Percentiles rank a stretch among this genome's conserved stretches.
phyloP scores from a whole-genome alignment of 2,797 vertebrate genomes.

The Tamandua tetradactyla region DNA sequence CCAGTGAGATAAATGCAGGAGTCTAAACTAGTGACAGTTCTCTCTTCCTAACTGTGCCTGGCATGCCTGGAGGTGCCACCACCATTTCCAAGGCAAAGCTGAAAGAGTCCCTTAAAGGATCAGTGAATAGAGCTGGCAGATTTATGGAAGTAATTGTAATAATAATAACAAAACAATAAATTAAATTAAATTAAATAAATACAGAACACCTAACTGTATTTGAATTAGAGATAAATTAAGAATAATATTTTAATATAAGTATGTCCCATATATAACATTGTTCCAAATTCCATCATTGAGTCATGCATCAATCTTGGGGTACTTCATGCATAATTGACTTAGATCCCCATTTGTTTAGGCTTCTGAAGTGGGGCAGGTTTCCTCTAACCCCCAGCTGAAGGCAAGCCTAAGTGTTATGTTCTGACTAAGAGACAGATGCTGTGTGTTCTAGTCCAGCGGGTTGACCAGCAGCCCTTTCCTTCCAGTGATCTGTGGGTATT shows the following conservation, averaged over 20 bases:
- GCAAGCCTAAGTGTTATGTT: no score
- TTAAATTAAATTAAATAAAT: not conserved
- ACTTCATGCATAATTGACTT: not conserved
- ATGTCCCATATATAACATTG: not conserved
- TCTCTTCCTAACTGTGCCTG: not conserved
- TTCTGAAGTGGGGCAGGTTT: not conserved
- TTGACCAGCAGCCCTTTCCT: not conserved
- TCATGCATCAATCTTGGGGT: not conserved
- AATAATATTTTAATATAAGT: not conserved
- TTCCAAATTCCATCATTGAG: not conserved
- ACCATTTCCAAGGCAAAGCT: not conserved
- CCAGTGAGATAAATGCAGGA: not conserved
- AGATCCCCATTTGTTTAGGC: not conserved
- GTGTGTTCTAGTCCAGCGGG: rapidly evolving
- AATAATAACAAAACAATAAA: not conserved
- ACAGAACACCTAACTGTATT: no score
- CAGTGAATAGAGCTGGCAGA: not conserved
- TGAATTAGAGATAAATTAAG: not conserved
- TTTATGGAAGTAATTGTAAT: no score
- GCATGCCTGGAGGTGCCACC: not conserved
- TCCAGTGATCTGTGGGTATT: no score
- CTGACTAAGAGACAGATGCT: no score
- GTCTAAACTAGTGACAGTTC: not conserved
- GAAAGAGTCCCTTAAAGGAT: not conserved
- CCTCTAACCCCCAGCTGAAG: not conserved